Evolutionary conservation across 1,140 invertebrate genomes (phyloP).

Genomic region (Tetramorium simillimum): DNA sequence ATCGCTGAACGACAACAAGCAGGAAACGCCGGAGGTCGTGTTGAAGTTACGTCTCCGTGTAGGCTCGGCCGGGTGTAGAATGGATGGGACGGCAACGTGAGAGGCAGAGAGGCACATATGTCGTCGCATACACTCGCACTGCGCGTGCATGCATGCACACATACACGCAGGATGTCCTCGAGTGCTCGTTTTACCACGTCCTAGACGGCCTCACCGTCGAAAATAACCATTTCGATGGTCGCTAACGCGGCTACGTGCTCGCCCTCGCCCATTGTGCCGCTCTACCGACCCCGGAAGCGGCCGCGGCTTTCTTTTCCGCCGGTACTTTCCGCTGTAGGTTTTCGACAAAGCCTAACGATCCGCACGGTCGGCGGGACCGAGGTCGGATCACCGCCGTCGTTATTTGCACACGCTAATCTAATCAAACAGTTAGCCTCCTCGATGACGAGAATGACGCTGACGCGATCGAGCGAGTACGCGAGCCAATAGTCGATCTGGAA

Average conservation of each 20-base stretch:
- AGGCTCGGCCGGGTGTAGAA: conserved; percentile 66
- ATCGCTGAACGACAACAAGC: conserved; percentile 57
- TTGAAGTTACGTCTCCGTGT: conserved; percentile 74
- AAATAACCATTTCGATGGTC: conserved; percentile 81
- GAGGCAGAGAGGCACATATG: conserved; percentile 57
- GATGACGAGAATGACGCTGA: conserved; percentile 18
- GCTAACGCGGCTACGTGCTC: not conserved
- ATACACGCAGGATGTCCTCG: conserved; percentile 79
- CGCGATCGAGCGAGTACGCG: not conserved
- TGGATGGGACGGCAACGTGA: conserved; percentile 61
- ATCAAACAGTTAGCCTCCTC: conserved; percentile 41
- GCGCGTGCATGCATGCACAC: not conserved
- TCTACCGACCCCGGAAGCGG: conserved; percentile 59
- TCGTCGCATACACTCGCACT: not conserved
- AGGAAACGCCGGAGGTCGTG: conserved; percentile 81
- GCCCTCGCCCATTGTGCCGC: conserved; percentile 51
- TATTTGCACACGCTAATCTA: conserved; percentile 49
- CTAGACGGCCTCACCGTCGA: conserved; percentile 82
- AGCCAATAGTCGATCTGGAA: conserved; percentile 2
- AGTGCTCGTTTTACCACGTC: conserved; percentile 81
- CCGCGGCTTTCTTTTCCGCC: conserved; percentile 24
- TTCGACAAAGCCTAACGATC: conserved; percentile 21
- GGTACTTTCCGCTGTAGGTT: conserved; percentile 21
- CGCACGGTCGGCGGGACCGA: not conserved
- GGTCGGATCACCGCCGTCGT: not conserved